phyloP scores from a whole-genome alignment of 2,888 invertebrate genomes.

The Dasysyrphus tricinctus region DNA sequence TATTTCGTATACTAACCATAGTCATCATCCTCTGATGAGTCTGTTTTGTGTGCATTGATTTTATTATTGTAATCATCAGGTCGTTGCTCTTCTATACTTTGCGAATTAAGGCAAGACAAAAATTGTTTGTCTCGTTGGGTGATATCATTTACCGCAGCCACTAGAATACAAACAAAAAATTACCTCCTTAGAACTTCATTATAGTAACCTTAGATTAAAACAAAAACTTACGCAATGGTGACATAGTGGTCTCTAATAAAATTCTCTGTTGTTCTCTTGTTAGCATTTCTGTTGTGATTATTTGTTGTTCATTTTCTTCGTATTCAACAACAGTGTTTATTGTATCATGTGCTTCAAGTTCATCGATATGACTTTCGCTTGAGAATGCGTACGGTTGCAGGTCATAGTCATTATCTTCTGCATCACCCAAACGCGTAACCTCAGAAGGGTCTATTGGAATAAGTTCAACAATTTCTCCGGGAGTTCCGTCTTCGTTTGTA shows the following conservation, averaged over 20 bases:
- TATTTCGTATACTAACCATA: conserved; percentile 63
- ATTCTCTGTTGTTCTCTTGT: conserved; percentile 76
- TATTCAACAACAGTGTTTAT: conserved; percentile 30
- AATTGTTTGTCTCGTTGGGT: conserved; percentile 77
- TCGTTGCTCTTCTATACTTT: conserved; percentile 20
- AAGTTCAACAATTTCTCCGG: conserved; percentile 66
- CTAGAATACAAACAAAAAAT: conserved; percentile 52
- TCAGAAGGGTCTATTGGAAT: conserved; percentile 53
- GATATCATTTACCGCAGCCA: conserved; percentile 78
- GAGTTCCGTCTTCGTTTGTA: conserved; percentile 43
- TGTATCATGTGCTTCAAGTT: conserved; percentile 35
- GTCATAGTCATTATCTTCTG: conserved; percentile 33
- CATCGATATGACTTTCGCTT: conserved; percentile 50
- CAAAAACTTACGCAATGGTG: conserved; percentile 76
- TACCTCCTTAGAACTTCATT: background rate
- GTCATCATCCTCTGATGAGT: conserved; percentile 72
- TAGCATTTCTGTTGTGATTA: conserved; percentile 50
- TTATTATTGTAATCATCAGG: conserved; percentile 3
- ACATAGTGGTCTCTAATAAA: conserved; percentile 77
- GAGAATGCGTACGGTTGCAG: conserved; percentile 67
- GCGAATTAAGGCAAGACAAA: conserved; percentile 76
- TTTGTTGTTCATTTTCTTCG: conserved; percentile 35
- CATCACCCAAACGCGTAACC: conserved; percentile 25
- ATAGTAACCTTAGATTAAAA: background rate
- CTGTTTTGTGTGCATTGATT: background rate